These are phyloP conservation scores for Poeciliopsis retropinna DNA, from an alignment of 2,113 vertebrate genomes.

Conservation along the genomic window DNA sequence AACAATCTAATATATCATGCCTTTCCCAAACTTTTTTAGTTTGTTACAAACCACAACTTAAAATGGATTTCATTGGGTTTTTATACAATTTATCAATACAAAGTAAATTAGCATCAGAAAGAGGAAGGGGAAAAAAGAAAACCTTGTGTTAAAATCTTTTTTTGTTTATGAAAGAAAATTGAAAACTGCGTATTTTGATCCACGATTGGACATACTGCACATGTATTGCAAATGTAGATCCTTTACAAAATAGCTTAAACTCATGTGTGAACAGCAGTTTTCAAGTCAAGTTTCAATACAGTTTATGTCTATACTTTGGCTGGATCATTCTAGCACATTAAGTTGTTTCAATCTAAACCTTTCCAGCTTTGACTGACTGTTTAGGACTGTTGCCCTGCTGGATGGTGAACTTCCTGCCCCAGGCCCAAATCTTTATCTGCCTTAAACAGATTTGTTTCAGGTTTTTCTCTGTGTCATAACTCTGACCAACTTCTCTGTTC, in stretches of 20 bases:
- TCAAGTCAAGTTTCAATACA: no score
- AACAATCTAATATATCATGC: constrained; percentile 34
- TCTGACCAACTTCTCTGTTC: neutral
- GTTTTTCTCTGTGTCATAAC: neutral
- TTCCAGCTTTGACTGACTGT: neutral
- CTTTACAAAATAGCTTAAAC: neutral
- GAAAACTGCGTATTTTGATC: neutral
- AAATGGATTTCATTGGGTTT: neutral
- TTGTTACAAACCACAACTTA: neutral
- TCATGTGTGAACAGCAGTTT: no score
- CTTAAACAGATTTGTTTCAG: neutral
- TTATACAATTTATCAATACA: neutral
- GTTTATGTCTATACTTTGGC: no score
- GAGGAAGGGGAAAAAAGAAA: neutral
- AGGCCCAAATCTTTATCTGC: neutral
- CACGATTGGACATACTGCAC: neutral
- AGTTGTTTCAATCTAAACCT: neutral
- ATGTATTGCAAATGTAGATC: neutral
- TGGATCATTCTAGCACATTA: neutral
- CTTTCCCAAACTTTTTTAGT: neutral
- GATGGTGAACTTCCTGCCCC: neutral
- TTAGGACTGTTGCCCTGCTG: neutral
- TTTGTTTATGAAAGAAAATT: neutral
- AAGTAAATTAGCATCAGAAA: neutral
- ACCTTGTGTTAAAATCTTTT: no score